Base-by-base conservation (phyloP, 2,797 vertebrate genomes). In the Trematomus bernacchii region DNA sequence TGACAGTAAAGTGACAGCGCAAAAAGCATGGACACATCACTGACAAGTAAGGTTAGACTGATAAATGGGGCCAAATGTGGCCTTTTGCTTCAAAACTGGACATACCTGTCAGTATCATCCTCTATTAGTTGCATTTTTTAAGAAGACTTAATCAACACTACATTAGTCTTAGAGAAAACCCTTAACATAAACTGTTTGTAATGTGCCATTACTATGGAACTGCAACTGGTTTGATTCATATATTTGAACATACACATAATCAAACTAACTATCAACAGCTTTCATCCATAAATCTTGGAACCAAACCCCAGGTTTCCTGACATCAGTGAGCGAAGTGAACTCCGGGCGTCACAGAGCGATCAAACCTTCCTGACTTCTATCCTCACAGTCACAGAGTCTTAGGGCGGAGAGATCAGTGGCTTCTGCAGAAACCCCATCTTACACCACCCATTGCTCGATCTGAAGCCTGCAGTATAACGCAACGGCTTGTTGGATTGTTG, bases 1-100 rank as follows among this genome's bases (percentile, higher is more conserved):
- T 73, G 90, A 87, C 88, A 83, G 85, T 66, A 71, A 87, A 90
- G 90, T 89, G 89, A 92, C 89, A 89, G 79, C 57, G 2, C 66
- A 80, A 83, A 37, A 85, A 76, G 73, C 83, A 51, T n/a, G 6
- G 82, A 89, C 86, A 87, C 80, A 55, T 87, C 83, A 64, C 71
- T 92, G 90, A 90, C 86, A 89, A 74, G 71, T 46, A 77, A 88
- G 85, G 82, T 87, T 83, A 80, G 57, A 71, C 68, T 57, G 77
- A 87, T 85, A 86, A 88, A 89, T 71, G 73, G 60, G 67, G 70
- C 71, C 80, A 80, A 77, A 76, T 75, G 67, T 66, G 33, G 37
- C 68, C 52, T 85, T 90, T 76, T 71, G 48, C 76, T 72, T 55
- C 51, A 71, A 77, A 79, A 78, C 52, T 15, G 18, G 69, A 79